phyloP scores from a whole-genome alignment of 2,888 invertebrate species.

The Noctua fimbriata region DNA sequence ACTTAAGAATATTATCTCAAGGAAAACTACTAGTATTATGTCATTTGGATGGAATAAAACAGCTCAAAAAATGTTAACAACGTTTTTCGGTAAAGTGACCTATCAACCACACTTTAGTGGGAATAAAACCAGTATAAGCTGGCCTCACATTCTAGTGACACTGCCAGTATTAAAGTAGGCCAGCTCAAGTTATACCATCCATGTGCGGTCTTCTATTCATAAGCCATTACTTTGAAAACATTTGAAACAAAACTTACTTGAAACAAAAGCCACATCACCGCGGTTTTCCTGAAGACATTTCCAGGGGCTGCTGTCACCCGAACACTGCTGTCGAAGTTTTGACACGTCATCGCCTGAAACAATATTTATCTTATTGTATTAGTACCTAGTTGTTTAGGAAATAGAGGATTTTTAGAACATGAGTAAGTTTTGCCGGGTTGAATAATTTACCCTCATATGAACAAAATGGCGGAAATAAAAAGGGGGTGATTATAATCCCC shows the following conservation, averaged over 20 bases:
- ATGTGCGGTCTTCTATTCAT: background rate
- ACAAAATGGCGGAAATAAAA: too few species aligned
- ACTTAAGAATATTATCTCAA: background rate
- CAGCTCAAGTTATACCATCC: background rate
- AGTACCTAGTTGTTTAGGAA: background rate
- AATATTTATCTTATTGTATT: background rate
- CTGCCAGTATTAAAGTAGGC: background rate
- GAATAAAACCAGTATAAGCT: background rate
- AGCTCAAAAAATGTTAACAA: background rate
- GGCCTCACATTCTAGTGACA: background rate
- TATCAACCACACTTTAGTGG: background rate
- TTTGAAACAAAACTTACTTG: slow-evolving; percentile 79
- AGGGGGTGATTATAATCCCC: too few species aligned
- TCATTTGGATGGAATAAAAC: slow-evolving; percentile 1
- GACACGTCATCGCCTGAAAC: slow-evolving; percentile 82
- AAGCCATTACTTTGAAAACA: slow-evolving; percentile 5
- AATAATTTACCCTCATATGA: background rate
- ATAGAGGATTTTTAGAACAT: background rate
- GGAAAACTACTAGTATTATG: slow-evolving; percentile 12
- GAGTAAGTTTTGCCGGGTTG: background rate
- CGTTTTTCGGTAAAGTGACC: slow-evolving; percentile 4
- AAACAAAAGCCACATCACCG: slow-evolving; percentile 94
- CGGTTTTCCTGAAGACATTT: slow-evolving; percentile 93
- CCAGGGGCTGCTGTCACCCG: slow-evolving; percentile 89
- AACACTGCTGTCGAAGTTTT: slow-evolving; percentile 86